Conservation (phyloP, 2,113 vertebrate genomes). For the Tenrec ecaudatus region DNA sequence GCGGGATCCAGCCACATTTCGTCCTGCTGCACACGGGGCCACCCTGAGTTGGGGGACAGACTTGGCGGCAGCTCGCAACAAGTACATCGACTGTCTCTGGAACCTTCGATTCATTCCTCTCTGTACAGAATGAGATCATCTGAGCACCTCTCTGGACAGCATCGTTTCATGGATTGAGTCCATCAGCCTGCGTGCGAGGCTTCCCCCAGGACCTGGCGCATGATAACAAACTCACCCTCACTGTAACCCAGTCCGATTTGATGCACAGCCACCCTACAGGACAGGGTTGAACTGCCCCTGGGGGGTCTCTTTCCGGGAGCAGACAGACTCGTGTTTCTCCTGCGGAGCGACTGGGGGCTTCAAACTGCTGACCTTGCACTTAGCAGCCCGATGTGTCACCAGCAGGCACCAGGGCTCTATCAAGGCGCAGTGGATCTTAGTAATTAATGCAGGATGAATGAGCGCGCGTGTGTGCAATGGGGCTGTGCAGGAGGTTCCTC, state of each 20-base stretch:
- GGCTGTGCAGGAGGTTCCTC: not conserved
- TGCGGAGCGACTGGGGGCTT: not conserved
- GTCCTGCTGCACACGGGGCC: not conserved
- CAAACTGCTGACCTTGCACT: not conserved
- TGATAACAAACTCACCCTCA: not conserved
- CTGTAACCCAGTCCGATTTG: too few relatives aligned
- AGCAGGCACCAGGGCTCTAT: not conserved
- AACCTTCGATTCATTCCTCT: slow-evolving; percentile 4
- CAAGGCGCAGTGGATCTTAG: not conserved
- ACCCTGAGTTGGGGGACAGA: not conserved
- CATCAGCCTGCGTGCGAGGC: not conserved
- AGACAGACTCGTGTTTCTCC: not conserved
- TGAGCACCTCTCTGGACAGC: not conserved
- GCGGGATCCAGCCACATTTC: too few relatives aligned
- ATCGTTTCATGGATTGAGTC: not conserved
- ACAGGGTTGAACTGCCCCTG: not conserved
- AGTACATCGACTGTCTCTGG: not conserved
- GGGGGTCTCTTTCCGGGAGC: not conserved
- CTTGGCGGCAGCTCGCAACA: not conserved
- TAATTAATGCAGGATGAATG: not conserved
- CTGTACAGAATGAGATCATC: slow-evolving; percentile 1
- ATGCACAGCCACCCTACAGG: not conserved
- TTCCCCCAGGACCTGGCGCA: not conserved
- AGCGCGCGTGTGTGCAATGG: not conserved
- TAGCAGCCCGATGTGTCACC: not conserved